Evolutionary conservation across 2,888 invertebrate genomes (phyloP).

Genomic region (Homarus gammarus): DNA sequence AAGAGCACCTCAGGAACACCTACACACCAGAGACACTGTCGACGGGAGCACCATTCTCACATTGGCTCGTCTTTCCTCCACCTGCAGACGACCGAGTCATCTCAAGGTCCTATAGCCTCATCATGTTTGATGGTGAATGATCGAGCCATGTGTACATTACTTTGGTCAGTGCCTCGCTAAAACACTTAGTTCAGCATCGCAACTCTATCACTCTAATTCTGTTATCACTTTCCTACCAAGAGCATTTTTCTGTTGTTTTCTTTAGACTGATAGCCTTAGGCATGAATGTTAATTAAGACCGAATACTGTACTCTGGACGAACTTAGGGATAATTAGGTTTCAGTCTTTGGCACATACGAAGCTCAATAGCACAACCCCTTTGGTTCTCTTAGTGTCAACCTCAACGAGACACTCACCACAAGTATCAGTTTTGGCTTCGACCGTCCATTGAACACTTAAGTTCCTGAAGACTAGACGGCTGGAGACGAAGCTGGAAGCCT

Average conservation of each 20-base stretch:
- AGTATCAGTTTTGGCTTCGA: background rate
- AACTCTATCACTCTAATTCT: no score
- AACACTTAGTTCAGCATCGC: background rate
- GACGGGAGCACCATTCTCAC: conserved; percentile 12
- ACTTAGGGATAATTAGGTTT: background rate
- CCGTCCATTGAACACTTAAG: background rate
- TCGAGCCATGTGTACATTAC: background rate
- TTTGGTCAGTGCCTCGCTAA: background rate
- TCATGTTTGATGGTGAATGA: background rate
- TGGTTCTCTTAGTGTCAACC: background rate
- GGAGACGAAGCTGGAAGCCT: conserved; percentile 1
- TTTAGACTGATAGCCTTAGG: no score
- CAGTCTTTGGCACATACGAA: background rate
- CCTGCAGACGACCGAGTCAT: background rate
- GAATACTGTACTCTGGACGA: background rate
- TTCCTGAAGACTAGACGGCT: background rate
- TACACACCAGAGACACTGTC: background rate
- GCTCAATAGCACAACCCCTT: no score
- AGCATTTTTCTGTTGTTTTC: background rate
- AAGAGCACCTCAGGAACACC: background rate
- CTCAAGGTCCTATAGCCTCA: background rate
- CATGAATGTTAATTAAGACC: no score
- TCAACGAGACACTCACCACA: background rate
- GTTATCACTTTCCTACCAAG: background rate
- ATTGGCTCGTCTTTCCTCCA: background rate